Conservation (phyloP, 2,888 invertebrate species). For the Heliconius charithonia region DNA sequence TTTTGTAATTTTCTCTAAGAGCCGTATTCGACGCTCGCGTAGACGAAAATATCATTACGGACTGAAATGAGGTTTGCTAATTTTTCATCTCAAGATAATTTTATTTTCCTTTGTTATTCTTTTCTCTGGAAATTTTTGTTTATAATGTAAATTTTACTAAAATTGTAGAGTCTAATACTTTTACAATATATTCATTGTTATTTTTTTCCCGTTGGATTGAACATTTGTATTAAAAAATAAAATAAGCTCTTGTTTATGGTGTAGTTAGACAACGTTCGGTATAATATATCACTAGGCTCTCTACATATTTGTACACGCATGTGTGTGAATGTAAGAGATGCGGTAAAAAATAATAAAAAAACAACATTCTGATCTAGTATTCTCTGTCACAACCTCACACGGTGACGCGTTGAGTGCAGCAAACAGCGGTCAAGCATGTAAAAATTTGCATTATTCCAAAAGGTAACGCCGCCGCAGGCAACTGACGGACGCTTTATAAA, state of each 20-base stretch:
- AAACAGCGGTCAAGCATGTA: slow-evolving; percentile 12
- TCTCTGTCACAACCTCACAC: background rate
- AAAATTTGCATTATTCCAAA: slow-evolving; percentile 34
- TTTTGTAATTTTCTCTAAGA: slow-evolving; percentile 9
- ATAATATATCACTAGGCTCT: background rate
- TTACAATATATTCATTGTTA: too few species aligned
- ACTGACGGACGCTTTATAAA: background rate
- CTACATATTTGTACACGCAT: background rate
- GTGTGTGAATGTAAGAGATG: background rate
- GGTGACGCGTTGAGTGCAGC: slow-evolving; percentile 12
- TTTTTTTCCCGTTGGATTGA: too few species aligned
- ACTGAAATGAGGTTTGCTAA: slow-evolving; percentile 13
- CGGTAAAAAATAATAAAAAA: background rate
- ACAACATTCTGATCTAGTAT: background rate
- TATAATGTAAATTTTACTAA: slow-evolving; percentile 1
- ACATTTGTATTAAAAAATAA: too few species aligned
- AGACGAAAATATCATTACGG: slow-evolving; percentile 19
- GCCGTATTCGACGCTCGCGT: background rate
- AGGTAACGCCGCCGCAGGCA: slow-evolving; percentile 9
- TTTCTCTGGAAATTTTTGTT: background rate
- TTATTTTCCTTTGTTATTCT: background rate
- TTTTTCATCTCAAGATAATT: slow-evolving; percentile 16
- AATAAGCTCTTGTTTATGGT: too few species aligned
- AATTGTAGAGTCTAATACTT: background rate
- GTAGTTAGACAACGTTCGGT: too few species aligned